Evolutionary conservation across 2,888 invertebrate species (phyloP).

Genomic region (Phaonia tiefii): DNA sequence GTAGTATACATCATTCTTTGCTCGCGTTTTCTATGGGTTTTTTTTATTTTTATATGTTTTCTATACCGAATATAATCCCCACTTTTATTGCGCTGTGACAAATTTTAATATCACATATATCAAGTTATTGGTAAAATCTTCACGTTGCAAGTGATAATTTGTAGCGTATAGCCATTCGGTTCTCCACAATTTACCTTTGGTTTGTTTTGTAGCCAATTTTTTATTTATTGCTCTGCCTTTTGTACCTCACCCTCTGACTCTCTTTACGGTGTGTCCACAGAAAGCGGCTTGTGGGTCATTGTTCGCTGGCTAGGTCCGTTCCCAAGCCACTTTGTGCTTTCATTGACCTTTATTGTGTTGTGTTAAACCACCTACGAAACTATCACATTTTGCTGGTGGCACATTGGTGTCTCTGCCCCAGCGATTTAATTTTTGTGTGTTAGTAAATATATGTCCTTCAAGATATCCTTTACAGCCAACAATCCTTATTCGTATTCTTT

Average conservation of each 20-base stretch:
- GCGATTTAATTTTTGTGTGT: conserved; percentile 9
- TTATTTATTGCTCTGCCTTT: not conserved
- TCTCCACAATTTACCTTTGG: conserved; percentile 33
- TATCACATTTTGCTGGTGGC: not conserved
- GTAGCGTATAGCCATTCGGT: conserved; percentile 22
- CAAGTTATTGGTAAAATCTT: conserved; percentile 22
- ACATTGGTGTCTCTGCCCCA: not conserved
- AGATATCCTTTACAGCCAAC: conserved; percentile 62
- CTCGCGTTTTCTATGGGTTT: too few species aligned
- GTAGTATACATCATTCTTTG: too few species aligned
- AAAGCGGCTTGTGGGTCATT: conserved; percentile 13
- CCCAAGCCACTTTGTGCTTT: not conserved
- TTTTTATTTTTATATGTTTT: too few species aligned
- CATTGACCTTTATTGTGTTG: conserved; percentile 23
- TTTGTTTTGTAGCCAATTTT: conserved; percentile 11
- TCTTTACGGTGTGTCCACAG: not conserved
- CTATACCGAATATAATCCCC: not conserved
- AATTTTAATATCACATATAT: conserved; percentile 14
- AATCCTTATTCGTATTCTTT: conserved; percentile 57
- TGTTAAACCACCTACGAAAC: conserved; percentile 3
- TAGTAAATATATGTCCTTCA: conserved; percentile 54
- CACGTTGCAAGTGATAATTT: conserved; percentile 59
- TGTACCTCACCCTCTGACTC: not conserved
- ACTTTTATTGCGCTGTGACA: not conserved
- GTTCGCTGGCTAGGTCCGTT: conserved; percentile 15